Conservation (phyloP, 2,888 invertebrate genomes). For the Stomorhina lunata region DNA sequence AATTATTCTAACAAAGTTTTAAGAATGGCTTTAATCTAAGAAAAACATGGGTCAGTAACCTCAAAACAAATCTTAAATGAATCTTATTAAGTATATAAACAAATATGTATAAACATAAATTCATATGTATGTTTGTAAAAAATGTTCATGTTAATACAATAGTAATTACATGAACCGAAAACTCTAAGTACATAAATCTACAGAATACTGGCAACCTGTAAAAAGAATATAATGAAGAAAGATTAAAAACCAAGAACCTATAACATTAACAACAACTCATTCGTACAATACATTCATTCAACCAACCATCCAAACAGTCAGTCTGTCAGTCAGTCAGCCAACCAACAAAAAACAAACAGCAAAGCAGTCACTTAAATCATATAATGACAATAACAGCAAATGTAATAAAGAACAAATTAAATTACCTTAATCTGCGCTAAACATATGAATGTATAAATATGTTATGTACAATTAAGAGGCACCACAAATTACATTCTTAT, state of each 20-base stretch:
- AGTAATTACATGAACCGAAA: slow-evolving; percentile 36
- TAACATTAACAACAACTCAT: slow-evolving; percentile 25
- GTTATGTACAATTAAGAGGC: not conserved
- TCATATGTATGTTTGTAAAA: not conserved
- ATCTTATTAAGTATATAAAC: not conserved
- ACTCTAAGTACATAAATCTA: slow-evolving; percentile 29
- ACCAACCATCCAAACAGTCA: not conserved
- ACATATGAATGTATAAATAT: not conserved
- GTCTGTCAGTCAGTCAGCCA: not conserved
- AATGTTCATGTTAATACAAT: not conserved
- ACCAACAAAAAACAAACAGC: slow-evolving; percentile 22
- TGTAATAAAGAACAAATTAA: slow-evolving; percentile 65
- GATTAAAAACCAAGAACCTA: not conserved
- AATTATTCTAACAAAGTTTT: not conserved
- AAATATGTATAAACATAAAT: not conserved
- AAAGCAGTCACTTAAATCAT: slow-evolving; percentile 53
- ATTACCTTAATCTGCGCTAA: slow-evolving; percentile 57
- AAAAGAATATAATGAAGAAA: not conserved
- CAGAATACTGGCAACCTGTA: slow-evolving; percentile 30
- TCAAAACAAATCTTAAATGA: not conserved
- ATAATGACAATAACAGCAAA: slow-evolving; percentile 62
- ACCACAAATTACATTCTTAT: not conserved
- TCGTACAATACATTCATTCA: not conserved
- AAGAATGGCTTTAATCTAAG: not conserved
- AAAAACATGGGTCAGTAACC: slow-evolving; percentile 40